A percentile compares a stretch with the other conserved stretches of the same genome.
These are phyloP conservation scores for Drosophila truncata DNA, from an alignment of 1,140 invertebrate genomes.

Conservation along the genomic window DNA sequence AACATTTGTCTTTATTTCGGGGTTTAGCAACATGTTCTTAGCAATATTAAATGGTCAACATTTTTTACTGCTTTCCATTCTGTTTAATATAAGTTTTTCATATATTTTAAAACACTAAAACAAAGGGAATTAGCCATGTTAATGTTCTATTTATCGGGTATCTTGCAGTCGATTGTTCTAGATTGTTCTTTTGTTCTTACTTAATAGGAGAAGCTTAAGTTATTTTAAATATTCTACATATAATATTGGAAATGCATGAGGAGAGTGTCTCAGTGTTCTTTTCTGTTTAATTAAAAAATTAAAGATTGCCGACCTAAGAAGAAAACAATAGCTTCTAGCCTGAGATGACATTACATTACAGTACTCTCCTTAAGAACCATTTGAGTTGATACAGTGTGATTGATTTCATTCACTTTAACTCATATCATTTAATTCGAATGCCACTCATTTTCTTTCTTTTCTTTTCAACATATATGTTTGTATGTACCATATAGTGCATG, in stretches of 20 bases:
- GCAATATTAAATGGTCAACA: background rate
- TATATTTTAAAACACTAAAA: too few relatives aligned
- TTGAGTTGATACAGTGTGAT: background rate
- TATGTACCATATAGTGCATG: background rate
- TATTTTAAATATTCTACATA: background rate
- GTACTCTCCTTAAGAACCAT: background rate
- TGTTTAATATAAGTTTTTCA: background rate
- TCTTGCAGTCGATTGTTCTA: too few relatives aligned
- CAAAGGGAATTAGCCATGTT: too few relatives aligned
- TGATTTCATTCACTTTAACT: slow-evolving; percentile 9
- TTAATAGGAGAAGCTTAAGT: background rate
- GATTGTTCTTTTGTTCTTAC: too few relatives aligned
- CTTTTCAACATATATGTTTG: background rate
- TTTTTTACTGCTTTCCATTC: background rate
- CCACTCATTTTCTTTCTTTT: background rate
- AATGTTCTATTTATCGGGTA: too few relatives aligned
- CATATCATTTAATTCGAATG: slow-evolving; percentile 7
- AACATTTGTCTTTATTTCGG: background rate
- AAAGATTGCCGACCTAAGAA: background rate
- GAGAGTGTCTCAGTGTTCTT: too few relatives aligned
- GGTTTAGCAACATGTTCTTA: background rate
- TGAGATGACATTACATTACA: background rate
- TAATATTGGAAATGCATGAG: background rate
- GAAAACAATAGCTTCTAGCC: background rate
- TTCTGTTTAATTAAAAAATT: background rate